Evolutionary conservation across 1,140 invertebrate genomes (phyloP).

Genomic region (Drosophila tani): DNA sequence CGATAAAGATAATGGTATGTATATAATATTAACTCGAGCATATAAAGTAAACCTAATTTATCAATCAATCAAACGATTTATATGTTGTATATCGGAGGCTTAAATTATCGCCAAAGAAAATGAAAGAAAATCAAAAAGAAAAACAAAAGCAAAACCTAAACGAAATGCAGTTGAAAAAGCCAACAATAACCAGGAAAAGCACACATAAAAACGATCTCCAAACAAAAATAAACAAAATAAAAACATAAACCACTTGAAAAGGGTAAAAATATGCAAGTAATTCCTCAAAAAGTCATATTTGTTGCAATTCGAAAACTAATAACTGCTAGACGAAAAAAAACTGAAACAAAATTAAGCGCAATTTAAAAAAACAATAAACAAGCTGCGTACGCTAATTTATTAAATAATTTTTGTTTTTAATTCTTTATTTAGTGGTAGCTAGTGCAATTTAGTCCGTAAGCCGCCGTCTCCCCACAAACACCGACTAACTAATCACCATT

Average conservation of each 20-base stretch:
- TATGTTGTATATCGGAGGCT: constrained; percentile 85
- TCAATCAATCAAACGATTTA: constrained; percentile 74
- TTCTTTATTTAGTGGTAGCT: constrained; percentile 84
- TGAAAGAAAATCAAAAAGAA: constrained; percentile 50
- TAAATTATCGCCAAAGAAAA: constrained; percentile 85
- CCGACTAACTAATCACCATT: constrained; percentile 21
- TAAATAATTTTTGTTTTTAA: constrained; percentile 82
- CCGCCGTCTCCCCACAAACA: constrained; percentile 32
- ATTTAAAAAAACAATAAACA: constrained; percentile 36
- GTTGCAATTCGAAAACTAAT: constrained; percentile 27
- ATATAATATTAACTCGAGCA: constrained; percentile 38
- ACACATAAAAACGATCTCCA: constrained; percentile 71
- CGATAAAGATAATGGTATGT: constrained; percentile 42
- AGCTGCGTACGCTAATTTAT: constrained; percentile 76
- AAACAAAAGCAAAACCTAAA: constrained; percentile 44
- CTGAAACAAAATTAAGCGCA: constrained; percentile 53
- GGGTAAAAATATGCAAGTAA: constrained; percentile 50
- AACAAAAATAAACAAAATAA: constrained; percentile 49
- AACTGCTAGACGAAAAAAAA: constrained; percentile 47
- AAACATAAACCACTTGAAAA: constrained; percentile 49
- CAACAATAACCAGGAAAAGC: constrained; percentile 37
- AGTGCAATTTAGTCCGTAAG: constrained; percentile 83
- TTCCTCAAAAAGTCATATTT: constrained; percentile 47
- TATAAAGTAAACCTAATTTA: constrained; percentile 68
- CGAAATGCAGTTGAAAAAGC: constrained; percentile 53